These are phyloP conservation scores for Perizoma affinitatum DNA, from an alignment of 2,888 invertebrate species.

Conservation along the genomic window DNA sequence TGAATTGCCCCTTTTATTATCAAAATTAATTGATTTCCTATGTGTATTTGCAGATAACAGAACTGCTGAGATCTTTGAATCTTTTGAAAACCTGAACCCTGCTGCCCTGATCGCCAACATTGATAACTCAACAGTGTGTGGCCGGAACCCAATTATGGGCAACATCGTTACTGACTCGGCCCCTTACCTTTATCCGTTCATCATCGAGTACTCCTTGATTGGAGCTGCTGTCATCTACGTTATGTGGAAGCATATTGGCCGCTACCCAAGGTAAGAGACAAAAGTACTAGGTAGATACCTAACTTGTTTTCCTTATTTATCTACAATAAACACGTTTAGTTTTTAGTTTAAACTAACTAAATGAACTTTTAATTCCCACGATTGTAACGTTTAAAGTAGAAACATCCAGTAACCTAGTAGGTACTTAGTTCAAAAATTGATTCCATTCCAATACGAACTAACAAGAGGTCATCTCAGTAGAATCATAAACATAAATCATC, in stretches of 20 bases:
- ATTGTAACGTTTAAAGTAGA: too few relatives aligned
- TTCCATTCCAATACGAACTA: too few relatives aligned
- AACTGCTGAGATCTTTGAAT: conserved; percentile 80
- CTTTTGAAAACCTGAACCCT: conserved; percentile 84
- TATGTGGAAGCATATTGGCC: conserved; percentile 98
- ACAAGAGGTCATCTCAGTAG: too few relatives aligned
- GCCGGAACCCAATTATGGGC: conserved; percentile 95
- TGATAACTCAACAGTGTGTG: conserved; percentile 87
- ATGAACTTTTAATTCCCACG: too few relatives aligned
- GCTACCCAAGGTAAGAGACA: conserved; percentile 89
- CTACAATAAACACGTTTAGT: too few relatives aligned
- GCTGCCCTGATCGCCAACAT: conserved; percentile 85
- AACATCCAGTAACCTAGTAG: too few relatives aligned
- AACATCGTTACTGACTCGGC: conserved; percentile 96
- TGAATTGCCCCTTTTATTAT: background rate
- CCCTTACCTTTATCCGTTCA: conserved; percentile 97
- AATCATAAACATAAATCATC: background rate
- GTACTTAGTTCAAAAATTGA: too few relatives aligned
- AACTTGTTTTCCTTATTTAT: too few relatives aligned
- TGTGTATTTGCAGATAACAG: conserved; percentile 65
- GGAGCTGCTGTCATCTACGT: conserved; percentile 97
- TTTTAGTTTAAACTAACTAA: too few relatives aligned
- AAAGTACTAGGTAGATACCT: too few relatives aligned
- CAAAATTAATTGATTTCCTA: background rate
- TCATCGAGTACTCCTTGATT: conserved; percentile 97